A percentile compares a stretch with the other conserved stretches of the same genome.
phyloP scores from a whole-genome alignment of 1,140 invertebrate species.

The Idris sp. region DNA sequence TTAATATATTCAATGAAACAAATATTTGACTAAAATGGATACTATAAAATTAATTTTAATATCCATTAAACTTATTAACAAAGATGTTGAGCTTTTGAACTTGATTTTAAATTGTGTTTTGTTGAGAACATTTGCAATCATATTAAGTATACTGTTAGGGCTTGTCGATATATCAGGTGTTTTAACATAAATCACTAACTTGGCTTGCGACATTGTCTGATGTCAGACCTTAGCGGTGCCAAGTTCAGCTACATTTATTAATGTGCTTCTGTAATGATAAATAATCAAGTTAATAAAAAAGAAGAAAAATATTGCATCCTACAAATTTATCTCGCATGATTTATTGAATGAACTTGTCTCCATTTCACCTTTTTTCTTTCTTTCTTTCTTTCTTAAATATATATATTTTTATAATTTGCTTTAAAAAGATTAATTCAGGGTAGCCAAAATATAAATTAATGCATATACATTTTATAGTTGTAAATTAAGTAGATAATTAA shows the following conservation, averaged over 20 bases:
- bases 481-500: too few species aligned
- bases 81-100: slow-evolving; percentile 19
- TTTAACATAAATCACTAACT: slow-evolving; percentile 49
- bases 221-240: slow-evolving; percentile 45
- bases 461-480: too few species aligned
- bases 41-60: neutral
- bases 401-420: too few species aligned
- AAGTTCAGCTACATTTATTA: slow-evolving; percentile 47
- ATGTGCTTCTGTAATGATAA: slow-evolving; percentile 28
- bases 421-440: too few species aligned
- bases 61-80: slow-evolving; percentile 1
- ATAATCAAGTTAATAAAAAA: slow-evolving; percentile 38
- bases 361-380: too few species aligned
- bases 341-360: slow-evolving; percentile 14
- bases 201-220: slow-evolving; percentile 36
- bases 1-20: too few species aligned
- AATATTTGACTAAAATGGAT: neutral
- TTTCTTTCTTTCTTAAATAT: too few species aligned
- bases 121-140: slow-evolving; percentile 42
- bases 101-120: slow-evolving; percentile 23
- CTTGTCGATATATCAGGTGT: slow-evolving; percentile 41
- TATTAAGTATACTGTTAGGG: slow-evolving; percentile 52
- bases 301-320: slow-evolving; percentile 16
- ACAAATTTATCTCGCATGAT: slow-evolving; percentile 15
- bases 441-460: too few species aligned